Base-by-base conservation (phyloP, 2,113 vertebrate species). In the Ceyx cyanopectus region DNA sequence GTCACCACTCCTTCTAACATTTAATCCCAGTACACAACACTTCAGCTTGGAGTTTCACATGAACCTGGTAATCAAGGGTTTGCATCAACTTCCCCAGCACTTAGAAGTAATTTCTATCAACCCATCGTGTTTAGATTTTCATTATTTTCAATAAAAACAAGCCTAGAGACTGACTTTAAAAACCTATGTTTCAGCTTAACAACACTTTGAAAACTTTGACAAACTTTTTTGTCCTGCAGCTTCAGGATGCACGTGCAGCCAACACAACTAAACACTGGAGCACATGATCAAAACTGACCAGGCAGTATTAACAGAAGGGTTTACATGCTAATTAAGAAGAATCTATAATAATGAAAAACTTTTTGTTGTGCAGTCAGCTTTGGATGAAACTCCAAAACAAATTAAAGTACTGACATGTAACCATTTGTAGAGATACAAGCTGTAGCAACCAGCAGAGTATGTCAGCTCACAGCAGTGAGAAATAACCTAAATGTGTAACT, bases 321-420 rank as follows among this genome's bases (percentile, higher is more conserved):
- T 75, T 13, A 82, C 77, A 66, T 45, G 51, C 12, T 6, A 37
- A n/a, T 26, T 54, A 37, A 69, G 21, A 26, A 53, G 34, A 29
- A 45, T 11, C 8, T 46, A 4, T 45, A 50, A 48, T 53, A 69
- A 79, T 18, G 7, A 48, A 67, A 67, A 48, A 48, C 2, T 22
- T 85, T 54, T 67, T 30, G n/a, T 43, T 87, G 26, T n/a, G 24
- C 48, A n/a, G 40, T 29, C 10, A 37, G 37, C 37, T 37, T 37
- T 65, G 53, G 27, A 67, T 58, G 32, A 66, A 63, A 45, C 19
- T 34, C 54, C 43, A 26, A 46, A 79, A 24, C 8, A n/a, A 54
- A 37, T 30, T 26, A 2, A 0, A 43, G 14, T 14, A 58, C 1
- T 2, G 51, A 62, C 13, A 77, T 24, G 10, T 34, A 15, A 34